Evolutionary conservation across 1,140 invertebrate species (phyloP), one percentile per base, ranked within the genome.

Genomic region (Drosophila sproati): DNA sequence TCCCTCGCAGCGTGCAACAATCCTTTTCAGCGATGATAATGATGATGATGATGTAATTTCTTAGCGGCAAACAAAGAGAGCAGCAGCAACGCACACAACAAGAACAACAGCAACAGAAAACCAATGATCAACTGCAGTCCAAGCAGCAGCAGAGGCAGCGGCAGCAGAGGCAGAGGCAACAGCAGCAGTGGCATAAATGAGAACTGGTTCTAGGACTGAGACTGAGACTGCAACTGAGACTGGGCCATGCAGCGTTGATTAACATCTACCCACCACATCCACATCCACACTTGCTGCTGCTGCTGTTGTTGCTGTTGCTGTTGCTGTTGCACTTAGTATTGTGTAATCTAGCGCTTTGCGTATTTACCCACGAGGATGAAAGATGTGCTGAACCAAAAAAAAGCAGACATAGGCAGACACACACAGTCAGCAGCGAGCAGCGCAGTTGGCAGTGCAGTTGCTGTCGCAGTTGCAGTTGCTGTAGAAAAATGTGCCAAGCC

Each of bases 351-450:
- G 77, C 73, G 83, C 83, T 88, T 83, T 87, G 82, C 77, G 83
- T 88, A 85, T 88, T 88, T 88, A 89, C 85, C 85, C 85, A 88
- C 85, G 86, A 89, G 86, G 85, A 89, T 89, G 85, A 89, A 85
- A 89, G 80, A 85, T 75, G 86, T 80, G 78, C 85, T 89, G 85
- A 89, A 89, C 85, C 80, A 12, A 12, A 12, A 12, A 69, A 75
- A 89, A 70, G 85, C 69, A 74, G 71, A 85, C 80, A 89, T 81
- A 78, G 12, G 12, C 74, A 89, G 81, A 89, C 0, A 39, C 37
- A 2, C 37, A 39, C 7, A 39, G 6, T 8, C 37, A 39, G 32
- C 37, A 39, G 37, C 6, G 2, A 41, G 12, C 12, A 80, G 82
- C 77, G 64, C 64, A 51, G 71, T 4, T 62, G n/a, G 43, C 63